Conservation (phyloP, 2,888 invertebrate species). For the Lysandra coridon region DNA sequence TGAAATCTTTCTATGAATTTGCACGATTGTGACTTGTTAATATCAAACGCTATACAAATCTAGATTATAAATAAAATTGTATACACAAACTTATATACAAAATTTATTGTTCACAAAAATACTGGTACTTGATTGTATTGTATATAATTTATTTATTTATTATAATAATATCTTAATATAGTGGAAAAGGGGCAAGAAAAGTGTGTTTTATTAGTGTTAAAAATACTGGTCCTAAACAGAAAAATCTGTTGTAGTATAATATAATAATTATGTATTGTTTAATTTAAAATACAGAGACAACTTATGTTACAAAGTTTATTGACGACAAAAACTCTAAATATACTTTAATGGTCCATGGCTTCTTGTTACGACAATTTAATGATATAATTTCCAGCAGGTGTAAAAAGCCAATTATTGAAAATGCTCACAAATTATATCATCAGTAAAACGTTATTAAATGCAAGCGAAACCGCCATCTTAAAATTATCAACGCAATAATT, state of each 20-base stretch:
- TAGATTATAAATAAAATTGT: not conserved
- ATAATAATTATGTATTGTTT: too few relatives aligned
- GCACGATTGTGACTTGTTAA: not conserved
- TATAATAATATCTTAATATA: too few relatives aligned
- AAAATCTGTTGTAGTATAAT: not conserved
- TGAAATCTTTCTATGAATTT: not conserved
- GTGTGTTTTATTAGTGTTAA: too few relatives aligned
- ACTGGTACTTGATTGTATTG: not conserved
- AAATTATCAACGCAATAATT: not conserved
- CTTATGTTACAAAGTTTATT: not conserved
- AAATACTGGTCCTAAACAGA: not conserved
- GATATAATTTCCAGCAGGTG: slow-evolving; percentile 12
- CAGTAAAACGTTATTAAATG: not conserved
- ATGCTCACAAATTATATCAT: not conserved
- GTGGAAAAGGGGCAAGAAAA: too few relatives aligned
- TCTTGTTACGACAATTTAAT: not conserved
- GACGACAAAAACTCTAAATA: not conserved
- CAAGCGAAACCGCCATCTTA: not conserved
- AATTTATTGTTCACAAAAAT: not conserved
- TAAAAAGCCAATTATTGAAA: not conserved
- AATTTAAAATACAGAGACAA: not conserved
- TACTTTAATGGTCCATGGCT: not conserved
- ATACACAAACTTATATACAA: not conserved
- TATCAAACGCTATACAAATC: not conserved
- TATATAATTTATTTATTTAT: too few relatives aligned